Conservation (phyloP, 2,797 vertebrate species). For the Limosa lapponica region DNA sequence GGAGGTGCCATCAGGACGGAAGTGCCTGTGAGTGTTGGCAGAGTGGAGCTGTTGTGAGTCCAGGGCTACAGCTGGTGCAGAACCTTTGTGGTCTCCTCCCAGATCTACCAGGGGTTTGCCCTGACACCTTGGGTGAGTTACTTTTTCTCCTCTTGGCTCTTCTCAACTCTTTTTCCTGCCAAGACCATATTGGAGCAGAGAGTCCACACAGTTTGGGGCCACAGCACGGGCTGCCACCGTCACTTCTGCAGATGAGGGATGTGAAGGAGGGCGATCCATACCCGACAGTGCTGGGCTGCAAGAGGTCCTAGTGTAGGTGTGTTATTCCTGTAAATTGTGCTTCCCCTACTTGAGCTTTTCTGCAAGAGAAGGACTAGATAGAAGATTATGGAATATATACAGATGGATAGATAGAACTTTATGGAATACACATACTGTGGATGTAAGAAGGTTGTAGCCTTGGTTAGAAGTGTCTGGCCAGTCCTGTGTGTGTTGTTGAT, state of each 20-base stretch:
- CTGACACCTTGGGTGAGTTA: neutral
- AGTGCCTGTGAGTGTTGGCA: neutral
- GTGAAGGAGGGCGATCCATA: neutral
- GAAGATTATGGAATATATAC: neutral
- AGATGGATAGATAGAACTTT: neutral
- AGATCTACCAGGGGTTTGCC: neutral
- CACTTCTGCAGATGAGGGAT: rapidly evolving
- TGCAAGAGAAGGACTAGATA: neutral
- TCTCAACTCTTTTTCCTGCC: neutral
- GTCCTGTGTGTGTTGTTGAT: neutral
- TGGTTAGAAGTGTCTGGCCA: neutral
- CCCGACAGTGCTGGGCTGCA: neutral
- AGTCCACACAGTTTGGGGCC: rapidly evolving
- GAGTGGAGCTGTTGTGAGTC: rapidly evolving
- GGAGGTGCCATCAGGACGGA: neutral
- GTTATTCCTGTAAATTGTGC: neutral
- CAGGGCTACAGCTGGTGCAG: neutral
- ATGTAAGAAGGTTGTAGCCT: neutral
- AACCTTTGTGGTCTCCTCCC: neutral
- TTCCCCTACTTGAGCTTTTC: neutral
- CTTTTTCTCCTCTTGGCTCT: neutral
- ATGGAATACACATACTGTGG: neutral
- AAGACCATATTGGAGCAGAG: neutral
- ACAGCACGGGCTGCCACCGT: neutral
- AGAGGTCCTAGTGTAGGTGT: neutral